A percentile compares a stretch with the other conserved stretches of the same genome.
phyloP scores from a whole-genome alignment of 2,797 vertebrate species.

The Gymnoscopelus microlampas region DNA sequence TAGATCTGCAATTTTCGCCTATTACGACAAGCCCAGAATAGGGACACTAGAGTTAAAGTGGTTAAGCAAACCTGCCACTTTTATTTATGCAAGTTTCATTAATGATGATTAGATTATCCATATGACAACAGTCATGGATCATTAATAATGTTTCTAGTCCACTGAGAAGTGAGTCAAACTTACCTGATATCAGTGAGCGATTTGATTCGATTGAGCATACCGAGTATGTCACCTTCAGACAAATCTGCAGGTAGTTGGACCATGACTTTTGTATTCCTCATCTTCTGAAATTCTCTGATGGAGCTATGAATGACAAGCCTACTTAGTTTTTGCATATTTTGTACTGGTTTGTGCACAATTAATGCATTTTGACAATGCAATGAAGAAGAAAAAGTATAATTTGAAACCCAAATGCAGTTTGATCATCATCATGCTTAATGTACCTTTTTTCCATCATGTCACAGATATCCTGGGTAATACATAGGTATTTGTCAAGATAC shows the following conservation, averaged over 20 bases:
- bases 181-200: conserved; percentile 71
- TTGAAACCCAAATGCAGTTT: neutral
- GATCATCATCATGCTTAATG: neutral
- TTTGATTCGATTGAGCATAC: conserved; percentile 62
- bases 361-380: neutral
- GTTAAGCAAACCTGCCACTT: no score
- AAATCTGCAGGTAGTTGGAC: conserved; percentile 41
- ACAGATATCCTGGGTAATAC: conserved; percentile 61
- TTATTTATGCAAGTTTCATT: no score
- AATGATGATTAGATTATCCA: no score
- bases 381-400: neutral
- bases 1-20: no score
- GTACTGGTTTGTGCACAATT: neutral
- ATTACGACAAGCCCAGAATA: no score
- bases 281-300: conserved; percentile 32
- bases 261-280: conserved; percentile 6
- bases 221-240: conserved; percentile 50
- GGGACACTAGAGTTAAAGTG: no score
- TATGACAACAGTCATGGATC: no score
- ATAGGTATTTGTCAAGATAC: conserved; percentile 72
- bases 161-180: neutral
- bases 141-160: no score
- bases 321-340: neutral
- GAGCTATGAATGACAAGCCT: conserved; percentile 4
- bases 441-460: conserved; percentile 66